Evolutionary conservation across 2,888 invertebrate species (phyloP).

Genomic region (Dasysyrphus albostriatus): DNA sequence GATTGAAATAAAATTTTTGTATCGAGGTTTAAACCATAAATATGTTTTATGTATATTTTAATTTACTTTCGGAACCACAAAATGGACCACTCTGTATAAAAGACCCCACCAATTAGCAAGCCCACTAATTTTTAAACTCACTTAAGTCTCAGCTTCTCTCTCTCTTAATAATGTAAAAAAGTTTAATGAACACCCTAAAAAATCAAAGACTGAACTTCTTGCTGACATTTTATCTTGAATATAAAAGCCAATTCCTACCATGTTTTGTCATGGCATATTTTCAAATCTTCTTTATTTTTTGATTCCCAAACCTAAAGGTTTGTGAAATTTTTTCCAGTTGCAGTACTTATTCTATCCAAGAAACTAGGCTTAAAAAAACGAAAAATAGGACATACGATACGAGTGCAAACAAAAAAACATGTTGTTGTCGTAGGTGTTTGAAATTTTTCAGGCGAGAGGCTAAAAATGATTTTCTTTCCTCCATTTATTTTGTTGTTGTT

Average conservation of each 20-base stretch:
- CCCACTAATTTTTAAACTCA: too few relatives aligned
- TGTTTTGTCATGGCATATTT: neutral
- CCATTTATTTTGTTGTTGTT: neutral
- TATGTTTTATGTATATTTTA: too few relatives aligned
- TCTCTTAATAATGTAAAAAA: too few relatives aligned
- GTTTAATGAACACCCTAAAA: neutral
- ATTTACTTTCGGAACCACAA: too few relatives aligned
- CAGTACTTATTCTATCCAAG: constrained; percentile 17
- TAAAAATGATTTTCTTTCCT: constrained; percentile 42
- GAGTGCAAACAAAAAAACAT: constrained; percentile 40
- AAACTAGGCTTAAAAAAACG: neutral
- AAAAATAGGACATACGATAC: constrained; percentile 10
- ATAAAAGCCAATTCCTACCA: neutral
- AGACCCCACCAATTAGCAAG: too few relatives aligned
- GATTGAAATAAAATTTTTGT: too few relatives aligned
- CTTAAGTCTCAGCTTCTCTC: too few relatives aligned
- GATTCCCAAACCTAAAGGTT: constrained; percentile 13
- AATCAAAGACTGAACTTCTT: neutral
- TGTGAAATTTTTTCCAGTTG: constrained; percentile 27
- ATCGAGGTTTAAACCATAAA: too few relatives aligned
- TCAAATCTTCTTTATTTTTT: neutral
- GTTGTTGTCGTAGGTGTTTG: constrained; percentile 65
- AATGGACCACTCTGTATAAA: too few relatives aligned
- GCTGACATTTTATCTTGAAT: neutral
- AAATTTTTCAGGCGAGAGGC: constrained; percentile 44